Evolutionary conservation across 2,888 invertebrate genomes (phyloP).

Genomic region (Eupithecia inturbata): DNA sequence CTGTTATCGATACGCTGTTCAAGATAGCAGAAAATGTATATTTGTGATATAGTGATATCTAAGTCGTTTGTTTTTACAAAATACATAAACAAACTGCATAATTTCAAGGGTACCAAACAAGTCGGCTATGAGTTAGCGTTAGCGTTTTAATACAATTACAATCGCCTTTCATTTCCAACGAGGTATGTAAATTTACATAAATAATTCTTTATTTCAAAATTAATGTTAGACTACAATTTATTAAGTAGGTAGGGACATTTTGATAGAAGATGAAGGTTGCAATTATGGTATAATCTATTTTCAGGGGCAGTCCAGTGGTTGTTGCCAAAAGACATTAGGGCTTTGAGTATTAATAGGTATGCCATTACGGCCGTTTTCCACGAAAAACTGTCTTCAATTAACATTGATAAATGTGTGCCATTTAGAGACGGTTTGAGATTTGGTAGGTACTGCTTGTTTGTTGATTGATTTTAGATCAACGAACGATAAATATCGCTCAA

Average conservation of each 20-base stretch:
- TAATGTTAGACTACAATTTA: neutral
- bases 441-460: neutral
- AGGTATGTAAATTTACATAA: neutral
- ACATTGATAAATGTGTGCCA: neutral
- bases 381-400: neutral
- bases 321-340: slow-evolving; percentile 25
- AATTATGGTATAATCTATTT: neutral
- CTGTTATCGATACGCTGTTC: neutral
- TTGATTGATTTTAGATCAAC: neutral
- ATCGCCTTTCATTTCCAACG: neutral
- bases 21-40: neutral
- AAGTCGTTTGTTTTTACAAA: neutral
- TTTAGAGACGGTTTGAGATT: neutral
- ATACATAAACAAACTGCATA: neutral
- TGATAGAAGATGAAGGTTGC: neutral
- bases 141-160: neutral
- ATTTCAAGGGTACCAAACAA: neutral
- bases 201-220: neutral
- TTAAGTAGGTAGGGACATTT: too few species aligned
- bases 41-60: too few species aligned
- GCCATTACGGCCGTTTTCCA: slow-evolving; percentile 3
- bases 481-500: neutral
- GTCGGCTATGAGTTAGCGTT: neutral
- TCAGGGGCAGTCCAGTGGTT: slow-evolving; percentile 15
- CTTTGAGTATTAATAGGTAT: neutral